Conservation (phyloP, 2,888 invertebrate genomes). For the Phortica magna region DNA sequence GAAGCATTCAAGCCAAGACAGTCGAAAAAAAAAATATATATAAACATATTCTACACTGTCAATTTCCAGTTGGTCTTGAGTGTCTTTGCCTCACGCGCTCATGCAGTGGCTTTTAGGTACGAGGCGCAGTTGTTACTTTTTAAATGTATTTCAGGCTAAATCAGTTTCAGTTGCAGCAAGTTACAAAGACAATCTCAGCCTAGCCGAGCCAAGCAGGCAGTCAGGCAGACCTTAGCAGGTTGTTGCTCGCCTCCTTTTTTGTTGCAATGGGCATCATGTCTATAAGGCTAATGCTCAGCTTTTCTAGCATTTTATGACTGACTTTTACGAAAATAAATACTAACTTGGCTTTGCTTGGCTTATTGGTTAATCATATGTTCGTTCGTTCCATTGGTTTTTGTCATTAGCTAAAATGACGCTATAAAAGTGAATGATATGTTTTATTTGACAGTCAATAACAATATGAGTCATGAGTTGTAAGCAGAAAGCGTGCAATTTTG, state of each 20-base stretch:
- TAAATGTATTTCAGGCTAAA: conserved; percentile 60
- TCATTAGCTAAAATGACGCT: conserved; percentile 22
- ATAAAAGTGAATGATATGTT: conserved; percentile 25
- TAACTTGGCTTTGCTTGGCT: conserved; percentile 8
- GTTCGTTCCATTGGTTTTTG: neutral
- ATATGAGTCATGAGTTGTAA: neutral
- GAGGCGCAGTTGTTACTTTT: conserved; percentile 60
- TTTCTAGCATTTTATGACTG: conserved; percentile 45
- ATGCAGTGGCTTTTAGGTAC: conserved; percentile 57
- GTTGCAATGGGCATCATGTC: neutral
- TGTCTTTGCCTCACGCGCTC: neutral
- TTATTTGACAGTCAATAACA: neutral
- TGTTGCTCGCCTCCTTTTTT: neutral
- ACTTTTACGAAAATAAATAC: conserved; percentile 42
- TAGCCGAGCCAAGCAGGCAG: conserved; percentile 23
- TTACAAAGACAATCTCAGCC: neutral
- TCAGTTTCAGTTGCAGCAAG: conserved; percentile 47
- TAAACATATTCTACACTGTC: conserved; percentile 1
- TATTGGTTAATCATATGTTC: neutral
- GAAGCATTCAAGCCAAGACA: conserved; percentile 20
- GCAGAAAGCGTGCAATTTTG: neutral
- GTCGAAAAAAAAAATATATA: neutral
- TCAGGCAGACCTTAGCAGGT: conserved; percentile 31
- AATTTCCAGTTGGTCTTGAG: conserved; percentile 10
- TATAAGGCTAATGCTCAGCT: conserved; percentile 1